phyloP scores from a whole-genome alignment of 2,113 vertebrate species.

The Aegypius monachus region DNA sequence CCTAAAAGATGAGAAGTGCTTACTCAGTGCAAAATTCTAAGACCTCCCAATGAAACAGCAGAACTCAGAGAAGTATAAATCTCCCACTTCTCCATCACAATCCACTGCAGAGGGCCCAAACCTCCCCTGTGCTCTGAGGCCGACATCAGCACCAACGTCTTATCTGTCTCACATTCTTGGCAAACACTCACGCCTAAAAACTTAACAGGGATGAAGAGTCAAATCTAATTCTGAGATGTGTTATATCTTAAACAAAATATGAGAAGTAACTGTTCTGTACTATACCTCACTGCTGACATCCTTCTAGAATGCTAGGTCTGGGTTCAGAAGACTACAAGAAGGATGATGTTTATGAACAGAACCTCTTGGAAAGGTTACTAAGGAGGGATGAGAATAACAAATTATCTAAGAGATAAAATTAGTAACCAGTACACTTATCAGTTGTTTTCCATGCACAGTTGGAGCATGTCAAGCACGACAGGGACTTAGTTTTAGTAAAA shows the following conservation, averaged over 20 bases:
- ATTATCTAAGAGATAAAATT: conserved; percentile 29
- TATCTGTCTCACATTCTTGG: neutral
- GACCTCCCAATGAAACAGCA: neutral
- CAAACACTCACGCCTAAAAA: neutral
- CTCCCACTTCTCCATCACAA: neutral
- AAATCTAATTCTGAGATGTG: neutral
- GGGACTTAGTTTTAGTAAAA: neutral
- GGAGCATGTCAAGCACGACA: neutral
- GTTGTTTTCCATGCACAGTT: neutral
- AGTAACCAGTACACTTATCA: neutral
- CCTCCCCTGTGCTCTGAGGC: neutral
- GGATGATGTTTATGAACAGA: conserved; percentile 36
- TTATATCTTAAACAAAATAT: neutral
- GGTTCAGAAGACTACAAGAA: conserved; percentile 27
- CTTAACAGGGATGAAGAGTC: neutral
- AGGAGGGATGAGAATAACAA: conserved; percentile 24
- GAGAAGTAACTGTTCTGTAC: conserved; percentile 15
- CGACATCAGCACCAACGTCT: neutral
- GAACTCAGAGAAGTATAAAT: neutral
- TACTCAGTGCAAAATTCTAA: neutral
- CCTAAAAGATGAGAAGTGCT: neutral
- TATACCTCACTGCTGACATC: conserved; percentile 30
- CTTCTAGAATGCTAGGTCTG: conserved; percentile 40
- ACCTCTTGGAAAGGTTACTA: conserved; percentile 33
- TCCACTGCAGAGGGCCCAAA: neutral